Evolutionary conservation across 2,797 vertebrate genomes (phyloP).

Genomic region (Catharus ustulatus): DNA sequence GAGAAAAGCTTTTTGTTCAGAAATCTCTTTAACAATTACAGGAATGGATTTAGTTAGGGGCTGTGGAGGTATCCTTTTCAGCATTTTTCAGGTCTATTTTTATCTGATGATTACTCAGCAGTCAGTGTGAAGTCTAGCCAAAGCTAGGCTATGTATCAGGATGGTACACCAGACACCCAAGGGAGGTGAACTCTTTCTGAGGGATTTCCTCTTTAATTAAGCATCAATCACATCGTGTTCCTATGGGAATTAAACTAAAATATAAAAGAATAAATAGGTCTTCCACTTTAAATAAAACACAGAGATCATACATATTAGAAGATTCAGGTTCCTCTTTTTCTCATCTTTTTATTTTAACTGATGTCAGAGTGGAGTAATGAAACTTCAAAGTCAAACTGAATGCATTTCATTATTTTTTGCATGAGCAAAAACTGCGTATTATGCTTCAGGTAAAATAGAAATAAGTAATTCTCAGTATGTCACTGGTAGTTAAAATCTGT

Average conservation of each 20-base stretch:
- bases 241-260: neutral
- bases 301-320: neutral
- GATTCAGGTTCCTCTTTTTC: neutral
- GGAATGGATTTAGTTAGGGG: neutral
- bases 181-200: neutral
- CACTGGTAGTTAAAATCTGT: neutral
- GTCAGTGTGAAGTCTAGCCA: neutral
- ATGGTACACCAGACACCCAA: neutral
- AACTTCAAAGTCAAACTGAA: neutral
- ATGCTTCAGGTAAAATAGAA: neutral
- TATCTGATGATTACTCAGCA: neutral
- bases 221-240: rapidly evolving
- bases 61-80: neutral
- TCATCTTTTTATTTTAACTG: neutral
- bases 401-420: neutral
- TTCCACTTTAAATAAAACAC: neutral
- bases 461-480: neutral
- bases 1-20: neutral
- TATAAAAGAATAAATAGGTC: neutral
- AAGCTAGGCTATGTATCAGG: neutral
- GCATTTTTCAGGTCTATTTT: neutral
- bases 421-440: neutral
- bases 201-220: neutral
- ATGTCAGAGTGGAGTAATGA: neutral
- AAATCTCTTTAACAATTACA: neutral